phyloP scores from a whole-genome alignment of 1,140 invertebrate genomes.

The Drosophila teissieri region DNA sequence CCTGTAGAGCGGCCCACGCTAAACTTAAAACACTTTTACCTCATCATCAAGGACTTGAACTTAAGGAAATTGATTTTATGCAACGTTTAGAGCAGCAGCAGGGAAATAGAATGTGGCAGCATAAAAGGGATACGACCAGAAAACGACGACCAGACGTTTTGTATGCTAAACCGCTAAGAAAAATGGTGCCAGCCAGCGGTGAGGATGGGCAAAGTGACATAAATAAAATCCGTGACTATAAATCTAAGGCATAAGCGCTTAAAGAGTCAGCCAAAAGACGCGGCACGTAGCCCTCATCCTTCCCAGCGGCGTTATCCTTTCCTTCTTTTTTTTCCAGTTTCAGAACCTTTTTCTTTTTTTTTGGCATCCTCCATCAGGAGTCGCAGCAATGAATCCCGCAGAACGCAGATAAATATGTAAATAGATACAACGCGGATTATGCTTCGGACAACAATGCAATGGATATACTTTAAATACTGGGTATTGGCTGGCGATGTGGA shows the following conservation, averaged over 20 bases:
- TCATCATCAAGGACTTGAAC: conserved; percentile 64
- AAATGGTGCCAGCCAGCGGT: conserved; percentile 46
- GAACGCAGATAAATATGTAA: conserved; percentile 78
- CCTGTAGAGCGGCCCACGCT: background rate
- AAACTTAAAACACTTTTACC: conserved; percentile 78
- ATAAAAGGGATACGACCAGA: background rate
- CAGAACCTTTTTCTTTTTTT: background rate
- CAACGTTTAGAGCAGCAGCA: conserved; percentile 40
- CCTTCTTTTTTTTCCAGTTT: background rate
- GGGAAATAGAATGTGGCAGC: conserved; percentile 18
- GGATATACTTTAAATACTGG: conserved; percentile 19
- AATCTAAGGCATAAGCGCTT: conserved; percentile 77
- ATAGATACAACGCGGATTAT: conserved; percentile 79
- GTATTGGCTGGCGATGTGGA: background rate
- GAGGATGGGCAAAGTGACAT: conserved; percentile 66
- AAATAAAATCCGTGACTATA: conserved; percentile 82
- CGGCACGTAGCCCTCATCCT: conserved; percentile 29
- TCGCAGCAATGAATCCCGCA: conserved; percentile 37
- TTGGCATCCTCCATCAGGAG: conserved; percentile 6
- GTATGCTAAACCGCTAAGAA: conserved; percentile 73
- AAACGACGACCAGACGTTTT: conserved; percentile 20
- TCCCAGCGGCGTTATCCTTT: background rate
- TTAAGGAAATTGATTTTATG: conserved; percentile 79
- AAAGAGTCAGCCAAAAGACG: conserved; percentile 65
- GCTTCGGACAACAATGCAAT: conserved; percentile 59